Conservation (phyloP, 2,113 vertebrate species). For the Asarcornis scutulata region DNA sequence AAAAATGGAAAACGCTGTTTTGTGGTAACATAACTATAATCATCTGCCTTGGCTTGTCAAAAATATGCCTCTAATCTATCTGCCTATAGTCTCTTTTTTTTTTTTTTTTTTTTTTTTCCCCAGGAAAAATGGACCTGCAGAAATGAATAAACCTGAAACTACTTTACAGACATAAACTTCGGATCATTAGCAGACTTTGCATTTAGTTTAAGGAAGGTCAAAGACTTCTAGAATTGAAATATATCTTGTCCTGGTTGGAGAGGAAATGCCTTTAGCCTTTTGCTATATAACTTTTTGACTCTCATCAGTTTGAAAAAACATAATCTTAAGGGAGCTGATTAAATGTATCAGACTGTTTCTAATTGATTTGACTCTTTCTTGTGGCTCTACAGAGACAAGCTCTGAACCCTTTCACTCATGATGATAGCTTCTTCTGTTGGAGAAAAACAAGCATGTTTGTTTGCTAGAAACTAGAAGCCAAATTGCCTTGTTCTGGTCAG, state of each 20-base stretch:
- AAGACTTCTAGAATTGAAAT: neutral
- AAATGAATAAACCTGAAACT: neutral
- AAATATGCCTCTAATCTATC: neutral
- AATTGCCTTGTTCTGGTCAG: neutral
- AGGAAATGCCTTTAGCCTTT: neutral
- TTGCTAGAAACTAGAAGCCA: neutral
- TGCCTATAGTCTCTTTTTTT: neutral
- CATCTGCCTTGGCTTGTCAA: neutral
- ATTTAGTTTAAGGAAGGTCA: neutral
- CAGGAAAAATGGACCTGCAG: neutral
- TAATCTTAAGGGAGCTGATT: neutral
- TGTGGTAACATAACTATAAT: neutral
- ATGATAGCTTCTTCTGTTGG: neutral
- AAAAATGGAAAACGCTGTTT: slow-evolving; percentile 25
- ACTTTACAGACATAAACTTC: neutral
- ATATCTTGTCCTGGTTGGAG: neutral
- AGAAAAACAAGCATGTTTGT: neutral
- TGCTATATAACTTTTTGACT: neutral
- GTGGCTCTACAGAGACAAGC: neutral
- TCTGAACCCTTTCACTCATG: neutral
- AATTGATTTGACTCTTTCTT: neutral
- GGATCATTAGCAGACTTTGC: neutral
- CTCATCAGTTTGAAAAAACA: neutral
- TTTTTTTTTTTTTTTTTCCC: too few species aligned
- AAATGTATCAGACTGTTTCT: neutral